phyloP scores from a whole-genome alignment of 1,140 invertebrate genomes.

The Hyphantria cunea region DNA sequence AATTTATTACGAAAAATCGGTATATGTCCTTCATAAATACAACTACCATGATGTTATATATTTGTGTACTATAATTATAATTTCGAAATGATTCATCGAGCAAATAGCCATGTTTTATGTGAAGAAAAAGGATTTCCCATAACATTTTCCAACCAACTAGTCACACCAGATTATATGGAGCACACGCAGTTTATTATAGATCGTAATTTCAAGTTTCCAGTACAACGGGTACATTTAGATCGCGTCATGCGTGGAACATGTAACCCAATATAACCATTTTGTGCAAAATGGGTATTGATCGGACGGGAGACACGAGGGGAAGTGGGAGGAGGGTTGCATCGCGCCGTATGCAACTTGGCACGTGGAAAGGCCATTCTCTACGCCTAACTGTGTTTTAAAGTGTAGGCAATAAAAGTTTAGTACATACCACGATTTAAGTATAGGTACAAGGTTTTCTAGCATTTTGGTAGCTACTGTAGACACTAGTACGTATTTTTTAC shows the following conservation, averaged over 20 bases:
- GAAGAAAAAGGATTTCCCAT: neutral
- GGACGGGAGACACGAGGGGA: conserved; percentile 2
- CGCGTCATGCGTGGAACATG: conserved; percentile 9
- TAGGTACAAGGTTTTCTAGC: neutral
- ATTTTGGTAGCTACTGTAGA: neutral
- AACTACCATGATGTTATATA: no score
- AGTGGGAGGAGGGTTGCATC: conserved; percentile 8
- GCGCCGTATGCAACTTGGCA: conserved; percentile 9
- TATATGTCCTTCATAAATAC: neutral
- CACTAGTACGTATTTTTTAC: no score
- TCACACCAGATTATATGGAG: conserved; percentile 1
- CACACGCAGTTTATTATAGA: conserved; percentile 26
- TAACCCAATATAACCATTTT: conserved; percentile 26
- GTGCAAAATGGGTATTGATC: conserved; percentile 30
- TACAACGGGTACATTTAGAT: conserved; percentile 2
- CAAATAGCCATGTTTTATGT: neutral
- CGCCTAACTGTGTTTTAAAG: conserved; percentile 15
- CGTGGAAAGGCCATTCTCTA: conserved; percentile 8
- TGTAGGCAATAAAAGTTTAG: conserved; percentile 20
- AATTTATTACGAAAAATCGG: no score
- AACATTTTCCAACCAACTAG: conserved; percentile 17
- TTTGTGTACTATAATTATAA: no score
- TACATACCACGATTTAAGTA: conserved; percentile 14
- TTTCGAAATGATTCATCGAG: neutral
- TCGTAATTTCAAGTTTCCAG: conserved; percentile 19